Percentiles rank a stretch among this genome's conserved stretches.
These are phyloP conservation scores for Liasis olivaceus DNA, from an alignment of 2,797 vertebrate genomes.

Conservation along the genomic window DNA sequence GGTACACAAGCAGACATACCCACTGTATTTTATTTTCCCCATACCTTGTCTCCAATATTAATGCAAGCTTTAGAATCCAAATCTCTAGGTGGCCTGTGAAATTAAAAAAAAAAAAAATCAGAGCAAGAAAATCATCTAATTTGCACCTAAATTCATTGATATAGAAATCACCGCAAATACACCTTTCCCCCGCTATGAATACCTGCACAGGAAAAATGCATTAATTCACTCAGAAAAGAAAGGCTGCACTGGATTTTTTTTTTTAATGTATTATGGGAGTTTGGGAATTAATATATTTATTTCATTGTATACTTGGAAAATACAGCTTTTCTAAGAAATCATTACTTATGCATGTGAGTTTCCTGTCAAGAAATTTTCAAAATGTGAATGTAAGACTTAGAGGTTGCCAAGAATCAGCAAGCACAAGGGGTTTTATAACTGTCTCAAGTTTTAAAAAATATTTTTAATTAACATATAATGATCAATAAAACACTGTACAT, in stretches of 20 bases:
- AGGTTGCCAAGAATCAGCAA: background rate
- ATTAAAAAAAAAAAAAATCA: constrained; percentile 44
- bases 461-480: background rate
- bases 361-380: background rate
- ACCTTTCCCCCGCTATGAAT: background rate
- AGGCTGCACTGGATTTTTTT: background rate
- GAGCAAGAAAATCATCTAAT: background rate
- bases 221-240: background rate
- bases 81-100: constrained; percentile 89
- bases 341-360: background rate
- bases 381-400: background rate
- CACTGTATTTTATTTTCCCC: background rate
- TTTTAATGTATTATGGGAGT: background rate
- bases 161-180: too few species aligned
- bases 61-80: constrained; percentile 95
- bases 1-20: background rate
- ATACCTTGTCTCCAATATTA: constrained; percentile 94
- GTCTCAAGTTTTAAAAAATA: background rate
- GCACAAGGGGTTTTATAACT: background rate
- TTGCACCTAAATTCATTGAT: background rate
- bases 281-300: background rate
- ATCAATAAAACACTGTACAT: background rate
- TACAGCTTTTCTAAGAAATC: background rate
- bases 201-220: background rate
- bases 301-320: background rate